A percentile compares a stretch with the other conserved stretches of the same genome.
Evolutionary conservation across 2,888 invertebrate genomes (phyloP).

Genomic region (Lasioglossum vierecki): DNA sequence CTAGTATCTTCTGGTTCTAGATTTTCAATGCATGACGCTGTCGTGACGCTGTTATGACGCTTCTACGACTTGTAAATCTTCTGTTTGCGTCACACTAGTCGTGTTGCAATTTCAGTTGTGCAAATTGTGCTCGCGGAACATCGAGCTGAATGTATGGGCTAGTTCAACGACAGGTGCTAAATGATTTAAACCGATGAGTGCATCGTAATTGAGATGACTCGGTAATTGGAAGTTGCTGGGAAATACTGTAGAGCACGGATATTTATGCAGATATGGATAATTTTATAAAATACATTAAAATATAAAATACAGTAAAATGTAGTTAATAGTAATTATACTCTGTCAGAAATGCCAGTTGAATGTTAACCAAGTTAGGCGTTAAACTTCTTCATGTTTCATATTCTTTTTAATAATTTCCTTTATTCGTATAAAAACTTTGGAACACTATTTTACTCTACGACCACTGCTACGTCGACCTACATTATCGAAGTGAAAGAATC

Average conservation of each 20-base stretch:
- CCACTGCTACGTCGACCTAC: too few species aligned
- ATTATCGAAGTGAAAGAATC: too few species aligned
- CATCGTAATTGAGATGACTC: neutral
- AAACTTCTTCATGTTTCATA: neutral
- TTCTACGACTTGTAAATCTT: neutral
- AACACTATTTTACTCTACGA: too few species aligned
- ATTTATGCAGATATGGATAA: neutral
- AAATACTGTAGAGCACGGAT: neutral
- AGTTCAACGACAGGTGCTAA: slow-evolving; percentile 1
- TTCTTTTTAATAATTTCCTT: too few species aligned
- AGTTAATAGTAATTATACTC: neutral
- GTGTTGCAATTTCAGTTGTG: neutral
- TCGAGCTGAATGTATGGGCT: neutral
- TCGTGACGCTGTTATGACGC: neutral
- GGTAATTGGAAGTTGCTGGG: neutral
- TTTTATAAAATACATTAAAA: neutral
- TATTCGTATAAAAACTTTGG: too few species aligned
- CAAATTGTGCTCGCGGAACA: neutral
- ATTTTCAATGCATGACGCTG: neutral
- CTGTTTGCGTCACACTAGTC: neutral
- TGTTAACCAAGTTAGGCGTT: neutral
- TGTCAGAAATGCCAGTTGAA: neutral
- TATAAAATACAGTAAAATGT: neutral
- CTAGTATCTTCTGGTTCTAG: neutral
- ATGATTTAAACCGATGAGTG: neutral